Percentiles rank a stretch among this genome's conserved stretches.
Evolutionary conservation across 1,140 invertebrate species (phyloP).

Genomic region (Musca vetustissima): DNA sequence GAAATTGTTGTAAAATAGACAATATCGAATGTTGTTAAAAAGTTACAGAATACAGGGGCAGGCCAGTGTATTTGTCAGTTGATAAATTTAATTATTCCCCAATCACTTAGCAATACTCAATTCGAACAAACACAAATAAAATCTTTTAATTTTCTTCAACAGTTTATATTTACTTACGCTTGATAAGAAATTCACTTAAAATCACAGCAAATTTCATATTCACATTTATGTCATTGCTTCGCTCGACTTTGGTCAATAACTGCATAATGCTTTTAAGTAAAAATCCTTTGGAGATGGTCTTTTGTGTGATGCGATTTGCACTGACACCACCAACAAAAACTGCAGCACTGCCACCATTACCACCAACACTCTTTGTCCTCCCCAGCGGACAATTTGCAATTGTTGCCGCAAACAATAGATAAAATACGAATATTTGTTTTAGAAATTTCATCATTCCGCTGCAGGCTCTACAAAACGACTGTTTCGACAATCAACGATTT

Average conservation of each 20-base stretch:
- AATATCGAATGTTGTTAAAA: no score
- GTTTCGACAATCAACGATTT: background rate
- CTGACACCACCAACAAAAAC: background rate
- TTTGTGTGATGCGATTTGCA: background rate
- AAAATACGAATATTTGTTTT: constrained; percentile 12
- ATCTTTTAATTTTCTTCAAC: no score
- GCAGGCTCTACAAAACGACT: background rate
- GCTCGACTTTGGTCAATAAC: background rate
- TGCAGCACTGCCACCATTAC: no score
- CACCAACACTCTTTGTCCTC: no score
- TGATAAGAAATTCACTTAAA: constrained; percentile 44
- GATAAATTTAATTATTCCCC: no score
- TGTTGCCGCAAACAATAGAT: no score
- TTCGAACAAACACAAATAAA: no score
- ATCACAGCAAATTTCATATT: constrained; percentile 40
- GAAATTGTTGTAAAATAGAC: no score
- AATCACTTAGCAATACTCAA: no score
- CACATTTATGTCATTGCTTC: background rate
- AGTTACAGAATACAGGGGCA: no score
- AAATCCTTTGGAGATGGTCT: constrained; percentile 1
- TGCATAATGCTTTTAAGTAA: background rate
- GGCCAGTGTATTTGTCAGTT: no score
- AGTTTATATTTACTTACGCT: constrained; percentile 36
- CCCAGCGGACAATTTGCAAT: no score
- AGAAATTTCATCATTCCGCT: background rate